A percentile compares a stretch with the other conserved stretches of the same genome.
These are phyloP conservation scores for Catharus minimus DNA, from an alignment of 2,113 vertebrate genomes.

Conservation along the genomic window DNA sequence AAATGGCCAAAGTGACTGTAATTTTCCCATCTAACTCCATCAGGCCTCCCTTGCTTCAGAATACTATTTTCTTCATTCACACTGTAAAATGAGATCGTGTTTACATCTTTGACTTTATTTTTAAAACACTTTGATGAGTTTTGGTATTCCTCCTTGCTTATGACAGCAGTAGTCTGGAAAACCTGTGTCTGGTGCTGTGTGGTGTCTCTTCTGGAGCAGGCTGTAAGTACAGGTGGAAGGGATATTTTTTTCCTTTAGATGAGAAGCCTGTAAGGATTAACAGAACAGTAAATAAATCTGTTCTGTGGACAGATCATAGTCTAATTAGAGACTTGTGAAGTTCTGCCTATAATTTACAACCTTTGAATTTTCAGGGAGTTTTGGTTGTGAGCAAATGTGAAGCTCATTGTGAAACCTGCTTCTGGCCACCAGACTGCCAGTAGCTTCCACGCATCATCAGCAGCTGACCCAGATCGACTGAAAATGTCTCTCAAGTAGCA, in stretches of 20 bases:
- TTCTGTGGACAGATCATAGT: not conserved
- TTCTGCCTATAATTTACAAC: not conserved
- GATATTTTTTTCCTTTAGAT: not conserved
- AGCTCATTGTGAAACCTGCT: not conserved
- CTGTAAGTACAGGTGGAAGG: not conserved
- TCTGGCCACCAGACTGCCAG: not conserved
- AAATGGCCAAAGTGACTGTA: not conserved
- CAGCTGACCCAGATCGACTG: not conserved
- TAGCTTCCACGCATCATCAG: not conserved
- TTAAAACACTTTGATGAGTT: not conserved
- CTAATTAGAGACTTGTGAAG: constrained; percentile 5
- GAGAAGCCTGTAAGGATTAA: not conserved
- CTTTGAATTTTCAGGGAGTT: not conserved
- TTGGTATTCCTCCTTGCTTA: not conserved
- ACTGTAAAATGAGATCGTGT: not conserved
- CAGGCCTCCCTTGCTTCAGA: not conserved
- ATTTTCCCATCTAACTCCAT: not conserved
- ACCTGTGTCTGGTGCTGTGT: not conserved
- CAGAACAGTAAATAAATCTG: constrained; percentile 5
- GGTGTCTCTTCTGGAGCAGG: not conserved
- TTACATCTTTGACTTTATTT: not conserved
- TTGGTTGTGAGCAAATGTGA: not conserved
- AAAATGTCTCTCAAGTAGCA: not conserved
- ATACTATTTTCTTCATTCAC: not conserved
- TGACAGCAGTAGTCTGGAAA: not conserved